Base-by-base conservation (phyloP, 2,113 vertebrate genomes). In the Pteropus alecto region DNA sequence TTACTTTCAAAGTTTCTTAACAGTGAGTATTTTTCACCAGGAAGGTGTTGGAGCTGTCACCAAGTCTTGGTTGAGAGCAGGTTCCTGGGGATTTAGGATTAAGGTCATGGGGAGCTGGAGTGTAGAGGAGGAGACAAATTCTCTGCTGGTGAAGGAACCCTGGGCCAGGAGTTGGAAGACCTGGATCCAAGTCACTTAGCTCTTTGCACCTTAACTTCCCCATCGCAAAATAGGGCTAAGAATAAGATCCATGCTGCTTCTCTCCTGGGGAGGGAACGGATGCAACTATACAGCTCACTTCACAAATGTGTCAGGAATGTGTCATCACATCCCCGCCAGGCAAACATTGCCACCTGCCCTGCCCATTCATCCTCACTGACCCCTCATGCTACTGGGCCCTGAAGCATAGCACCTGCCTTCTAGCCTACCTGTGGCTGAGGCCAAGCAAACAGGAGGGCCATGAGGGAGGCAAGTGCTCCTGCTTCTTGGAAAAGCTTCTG, bases 371-470 rank as follows among this genome's bases (percentile, higher is more conserved):
- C 26, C 46, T 67, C 67, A 18, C 22, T 18, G 7, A 51, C 82
- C 94, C 73, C 26, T 76, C 83, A 1, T 1, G 35, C 41, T 26
- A 14, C 7, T 2, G 6, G 56, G 33, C 60, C 86, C 73, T 2
- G 0, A 81, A 78, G 33, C 63, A 48, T 11, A 28, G 94, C 33
- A 51, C 9, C 73, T 22, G 48, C 77, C 87, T 56, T 76, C 48
- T 11, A 1, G 48, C 56, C 65, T 41, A 28, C 89, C 74, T 38
- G 46, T 7, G n/a, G 33, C 74, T 0, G 21, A 41, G 38, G 88
- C 93, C 84, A 6, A 67, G 85, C 82, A 78, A 83, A 81, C 88
- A 95, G 81, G 65, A 92, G 87, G 56, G 76, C 74, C 46, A 18
- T 3, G 2, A 33, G 87, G 74, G 83, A 86, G 85, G 82, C 28